Base-by-base conservation (phyloP, 2,797 vertebrate species). In the Chelon labrosus region DNA sequence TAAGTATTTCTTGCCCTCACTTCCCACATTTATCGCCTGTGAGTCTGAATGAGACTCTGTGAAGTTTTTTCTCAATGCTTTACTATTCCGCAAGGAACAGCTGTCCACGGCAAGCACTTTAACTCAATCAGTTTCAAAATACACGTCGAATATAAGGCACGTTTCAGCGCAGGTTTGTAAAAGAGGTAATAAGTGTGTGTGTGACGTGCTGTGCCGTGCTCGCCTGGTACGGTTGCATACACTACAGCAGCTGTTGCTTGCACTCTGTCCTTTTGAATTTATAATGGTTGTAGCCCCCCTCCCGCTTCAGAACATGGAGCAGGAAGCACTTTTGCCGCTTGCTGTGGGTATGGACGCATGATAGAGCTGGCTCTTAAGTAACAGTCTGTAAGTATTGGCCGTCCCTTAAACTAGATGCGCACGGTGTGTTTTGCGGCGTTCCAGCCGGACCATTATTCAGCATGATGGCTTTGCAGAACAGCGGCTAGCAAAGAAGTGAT, bases 221-320 rank as follows among this genome's bases (percentile, higher is more conserved):
- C 20, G 57, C 27, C 57, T 20, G 50, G 37, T 63, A 70, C 71
- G 80, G 79, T 76, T 71, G 58, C 79, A 83, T 84, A 79, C 80
- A 85, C 82, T 85, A 52, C 65, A 69, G 70, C 81, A 82, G 79
- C 84, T 89, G 77, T 77, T 88, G 84, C 57, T 80, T 88, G 85
- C 85, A 88, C 83, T 92, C 86, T 86, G 68, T 89, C 55, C 72
- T 89, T 77, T 85, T 91, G 80, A 90, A 91, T 93, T 81, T 89
- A 82, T 89, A 83, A 90, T 90, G 86, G 54, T 49, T 84, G 70
- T 57, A 70, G 80, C 46, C 46, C 41, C 49, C 22, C 49, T 66
- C 41, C 51, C 13, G 50, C 49, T 85, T 73, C 55, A 73, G 65
- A 84, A 76, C 68, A 83, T 49, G 39, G 61, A 73, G 55, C 80